phyloP scores from a whole-genome alignment of 92 coral and sea anemone species.

The Phenganax subtilis region DNA sequence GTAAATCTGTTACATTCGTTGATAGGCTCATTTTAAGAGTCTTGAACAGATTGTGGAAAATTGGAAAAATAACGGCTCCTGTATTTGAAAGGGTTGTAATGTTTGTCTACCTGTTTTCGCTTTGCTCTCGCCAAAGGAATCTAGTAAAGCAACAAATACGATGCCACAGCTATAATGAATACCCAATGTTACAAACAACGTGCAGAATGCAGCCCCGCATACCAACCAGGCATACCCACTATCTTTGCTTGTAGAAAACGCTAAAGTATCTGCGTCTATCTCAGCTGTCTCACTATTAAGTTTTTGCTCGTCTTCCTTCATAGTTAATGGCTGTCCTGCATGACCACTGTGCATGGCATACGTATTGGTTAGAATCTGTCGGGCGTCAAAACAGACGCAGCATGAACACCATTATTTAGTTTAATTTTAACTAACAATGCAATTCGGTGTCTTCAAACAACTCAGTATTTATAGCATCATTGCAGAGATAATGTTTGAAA shows the following conservation, averaged over 20 bases:
- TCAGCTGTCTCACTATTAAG: neutral
- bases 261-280: neutral
- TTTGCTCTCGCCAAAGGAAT: constrained; percentile 71
- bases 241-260: constrained; percentile 48
- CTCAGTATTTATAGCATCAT: too few species aligned
- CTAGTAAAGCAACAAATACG: constrained; percentile 73
- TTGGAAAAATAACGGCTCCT: neutral
- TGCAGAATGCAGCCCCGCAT: constrained; percentile 87
- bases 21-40: too few species aligned
- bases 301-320: neutral
- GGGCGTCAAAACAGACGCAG: too few species aligned
- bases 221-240: constrained; percentile 85
- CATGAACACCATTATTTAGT: too few species aligned
- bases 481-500: too few species aligned
- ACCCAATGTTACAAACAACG: constrained; percentile 79
- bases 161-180: constrained; percentile 89
- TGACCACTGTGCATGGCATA: too few species aligned
- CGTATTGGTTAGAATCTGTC: too few species aligned
- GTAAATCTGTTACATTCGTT: too few species aligned
- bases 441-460: too few species aligned
- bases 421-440: too few species aligned
- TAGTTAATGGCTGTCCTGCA: neutral
- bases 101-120: constrained; percentile 65
- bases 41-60: too few species aligned
- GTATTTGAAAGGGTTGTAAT: neutral